phyloP scores from a whole-genome alignment of 1,140 invertebrate genomes.

The Zaprionus inermis region DNA sequence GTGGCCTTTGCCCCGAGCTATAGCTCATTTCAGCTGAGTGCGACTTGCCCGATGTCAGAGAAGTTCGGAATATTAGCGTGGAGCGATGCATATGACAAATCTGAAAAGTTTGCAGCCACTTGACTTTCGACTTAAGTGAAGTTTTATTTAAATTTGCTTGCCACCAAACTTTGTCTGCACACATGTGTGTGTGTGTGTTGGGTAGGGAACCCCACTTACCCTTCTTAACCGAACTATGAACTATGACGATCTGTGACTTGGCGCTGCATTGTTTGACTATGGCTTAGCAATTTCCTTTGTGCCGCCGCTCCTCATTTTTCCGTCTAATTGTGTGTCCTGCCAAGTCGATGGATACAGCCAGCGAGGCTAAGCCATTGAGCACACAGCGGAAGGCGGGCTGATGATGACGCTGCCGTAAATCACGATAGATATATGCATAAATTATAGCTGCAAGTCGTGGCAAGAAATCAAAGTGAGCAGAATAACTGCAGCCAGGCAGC shows the following conservation, averaged over 20 bases:
- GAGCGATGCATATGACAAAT: constrained; percentile 74
- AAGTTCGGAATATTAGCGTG: constrained; percentile 61
- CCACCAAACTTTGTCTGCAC: constrained; percentile 50
- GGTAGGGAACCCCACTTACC: too few species aligned
- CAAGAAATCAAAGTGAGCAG: constrained; percentile 47
- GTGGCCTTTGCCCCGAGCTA: not conserved
- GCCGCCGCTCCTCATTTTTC: constrained; percentile 72
- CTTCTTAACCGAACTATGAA: constrained; percentile 33
- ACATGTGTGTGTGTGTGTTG: not conserved
- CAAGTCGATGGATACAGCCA: constrained; percentile 32
- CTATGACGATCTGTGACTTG: constrained; percentile 38
- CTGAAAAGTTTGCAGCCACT: constrained; percentile 68
- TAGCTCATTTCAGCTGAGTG: constrained; percentile 6
- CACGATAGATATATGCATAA: constrained; percentile 80
- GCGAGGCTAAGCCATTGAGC: constrained; percentile 65
- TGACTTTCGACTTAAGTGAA: constrained; percentile 35
- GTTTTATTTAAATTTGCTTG: constrained; percentile 53
- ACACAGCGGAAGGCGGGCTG: constrained; percentile 35
- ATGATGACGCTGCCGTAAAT: constrained; percentile 71
- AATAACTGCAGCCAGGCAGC: constrained; percentile 11
- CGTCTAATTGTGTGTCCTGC: constrained; percentile 71
- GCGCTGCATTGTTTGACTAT: constrained; percentile 67
- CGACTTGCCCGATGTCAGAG: constrained; percentile 24
- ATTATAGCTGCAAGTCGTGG: constrained; percentile 57
- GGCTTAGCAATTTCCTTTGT: constrained; percentile 49